Evolutionary conservation across 2,888 invertebrate species (phyloP).

Genomic region (Corbicula japonica): DNA sequence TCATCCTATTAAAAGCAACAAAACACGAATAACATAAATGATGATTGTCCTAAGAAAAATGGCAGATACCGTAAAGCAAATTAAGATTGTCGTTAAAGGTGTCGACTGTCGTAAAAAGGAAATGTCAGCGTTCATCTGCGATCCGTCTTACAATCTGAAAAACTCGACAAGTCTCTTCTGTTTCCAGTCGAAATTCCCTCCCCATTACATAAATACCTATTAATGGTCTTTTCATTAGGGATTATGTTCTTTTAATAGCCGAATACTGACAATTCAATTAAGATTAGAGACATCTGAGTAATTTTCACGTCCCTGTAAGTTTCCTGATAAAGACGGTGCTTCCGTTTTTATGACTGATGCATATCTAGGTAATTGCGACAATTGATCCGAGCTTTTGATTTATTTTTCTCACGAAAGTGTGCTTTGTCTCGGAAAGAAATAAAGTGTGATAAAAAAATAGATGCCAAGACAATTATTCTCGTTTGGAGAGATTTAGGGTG

Average conservation of each 20-base stretch:
- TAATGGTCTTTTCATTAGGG: conserved; percentile 39
- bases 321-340: conserved; percentile 26
- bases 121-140: too few species aligned
- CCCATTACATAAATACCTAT: conserved; percentile 20
- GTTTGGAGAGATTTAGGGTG: too few species aligned
- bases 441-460: too few species aligned
- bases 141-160: conserved; percentile 2
- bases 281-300: conserved; percentile 13
- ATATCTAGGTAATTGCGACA: conserved; percentile 21
- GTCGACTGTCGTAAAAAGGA: too few species aligned
- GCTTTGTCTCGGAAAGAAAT: neutral
- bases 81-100: too few species aligned
- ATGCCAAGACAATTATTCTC: too few species aligned
- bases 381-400: conserved; percentile 6
- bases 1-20: too few species aligned
- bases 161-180: too few species aligned
- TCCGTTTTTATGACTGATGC: conserved; percentile 29
- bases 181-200: neutral
- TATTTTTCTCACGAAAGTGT: conserved; percentile 1
- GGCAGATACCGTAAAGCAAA: too few species aligned
- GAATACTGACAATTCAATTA: conserved; percentile 40
- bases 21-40: too few species aligned
- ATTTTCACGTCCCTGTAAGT: conserved; percentile 20
- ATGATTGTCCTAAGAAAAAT: too few species aligned
- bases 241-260: conserved; percentile 27